Base-by-base conservation (phyloP, 2,888 invertebrate species). In the Drosophila diplacantha region DNA sequence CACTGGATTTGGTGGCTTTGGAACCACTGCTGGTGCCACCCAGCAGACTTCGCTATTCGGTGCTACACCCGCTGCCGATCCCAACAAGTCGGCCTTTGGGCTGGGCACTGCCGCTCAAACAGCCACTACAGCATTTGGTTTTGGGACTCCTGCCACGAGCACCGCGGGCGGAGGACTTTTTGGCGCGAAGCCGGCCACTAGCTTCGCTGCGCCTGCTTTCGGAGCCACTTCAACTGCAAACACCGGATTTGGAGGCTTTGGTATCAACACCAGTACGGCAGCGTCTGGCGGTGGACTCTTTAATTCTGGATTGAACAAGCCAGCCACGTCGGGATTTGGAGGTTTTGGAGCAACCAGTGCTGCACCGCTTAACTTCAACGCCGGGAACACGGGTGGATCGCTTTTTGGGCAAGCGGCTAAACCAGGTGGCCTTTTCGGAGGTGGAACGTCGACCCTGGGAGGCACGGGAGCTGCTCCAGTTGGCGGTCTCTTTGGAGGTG, bases 281-380 rank as follows among this genome's bases (percentile, higher is more conserved):
- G 72, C 65, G 6, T 39, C 75, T 0, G 86, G 85, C 3, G 83
- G 85, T 5, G 85, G 87, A 2, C 63, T 88, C 9, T 87, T 88
- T 35, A 88, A 87, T 60, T 82, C 85, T 12, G 73, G 82, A 50
- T 61, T 89, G 38, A 86, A 88, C 65, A 88, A 89, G 72, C 90
- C 87, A 43, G 87, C 88, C 3, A 89, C 90, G 0, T 89, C 91
- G 0, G 87, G 89, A 0, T 93, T 93, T 83, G 91, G 92, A 12
- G 85, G 85, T 1, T 92, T 92, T 75, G 89, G 89, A 2, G 87
- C 88, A 14, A 87, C 90, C 32, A 74, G 85, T 1, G 74, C 87
- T 14, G 67, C 84, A 7, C 84, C 85, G 3, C 88, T 90, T 1
- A 89, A 87, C 83, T 87, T 87, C 8, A 87, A 87, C 60, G 47